Evolutionary conservation across 2,113 vertebrate genomes (phyloP), one percentile per base, ranked within the genome.

Genomic region (Romanogobio albipinnatus): DNA sequence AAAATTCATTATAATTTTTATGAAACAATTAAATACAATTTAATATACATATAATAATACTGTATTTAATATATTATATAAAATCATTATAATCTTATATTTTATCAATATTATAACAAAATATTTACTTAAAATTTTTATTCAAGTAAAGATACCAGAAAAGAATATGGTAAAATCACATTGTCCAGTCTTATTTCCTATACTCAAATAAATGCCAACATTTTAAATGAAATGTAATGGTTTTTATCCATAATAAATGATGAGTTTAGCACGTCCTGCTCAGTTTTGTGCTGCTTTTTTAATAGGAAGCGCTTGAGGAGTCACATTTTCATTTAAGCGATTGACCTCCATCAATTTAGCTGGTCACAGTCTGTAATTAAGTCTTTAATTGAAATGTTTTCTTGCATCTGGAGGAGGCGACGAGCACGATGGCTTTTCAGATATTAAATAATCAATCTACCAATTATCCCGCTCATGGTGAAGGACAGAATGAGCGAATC

Each of bases 401-500:
- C 85, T 82, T 87, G 86, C 87, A 91, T 91, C 91, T 92, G 90
- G 87, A 85, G 82, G 84, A 79, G 89, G 87, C 87, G 87, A 84
- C 90, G 91, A 84, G 86, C 86, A 83, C 87, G 90, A 94, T 94
- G 93, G 93, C 91, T 89, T 84, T 88, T 87, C 90, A 87, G 85
- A 90, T 90, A 87, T 91, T 86, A 91, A 94, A 93, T 89, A 92
- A 93, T 93, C 92, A 91, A 92, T 89, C 90, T 84, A 87, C 88
- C 91, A 92, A 93, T 95, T 90, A 95, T 92, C 92, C 91, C 91
- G 92, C 92, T 93, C 91, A 93, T 92, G 93, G 93, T 93, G 93
- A 93, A 92, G 89, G 91, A 92, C 88, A 89, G 89, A 90, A 91
- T 85, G 89, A 92, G 89, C 91, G 93, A 93, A 91, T 89, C 86